Base-by-base conservation (phyloP, 2,888 invertebrate species). In the Dastarcus helophoroides region DNA sequence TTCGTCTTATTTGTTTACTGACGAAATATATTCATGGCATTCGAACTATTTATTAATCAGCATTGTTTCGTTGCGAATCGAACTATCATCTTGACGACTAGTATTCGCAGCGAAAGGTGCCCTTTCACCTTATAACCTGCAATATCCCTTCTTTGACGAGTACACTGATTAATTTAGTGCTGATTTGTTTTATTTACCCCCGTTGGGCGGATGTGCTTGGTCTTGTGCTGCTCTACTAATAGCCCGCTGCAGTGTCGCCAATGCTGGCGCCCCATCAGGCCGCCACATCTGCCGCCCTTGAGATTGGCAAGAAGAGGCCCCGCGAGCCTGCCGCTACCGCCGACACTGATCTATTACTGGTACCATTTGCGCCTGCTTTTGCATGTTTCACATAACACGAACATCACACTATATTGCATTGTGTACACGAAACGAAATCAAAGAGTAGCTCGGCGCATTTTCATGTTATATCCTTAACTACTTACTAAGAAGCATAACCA, bases 241-340 rank as follows among this genome's bases (percentile, higher is more conserved):
- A 62, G 62, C 60, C 62, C 59, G 63, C 67, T 54, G 60, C 67
- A 58, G 66, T 65, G 56, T 65, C 69, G 56, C 64, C 68, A 58
- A 69, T 71, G 65, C 68, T 73, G 72, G 72, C 75, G 69, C 67
- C 56, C 41, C 57, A 56, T 51, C 42, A 48, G 44, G 52, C 52
- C 41, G 50, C 56, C 58, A 63, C 73, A 65, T 72, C 79, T 67
- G 72, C 74, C 67, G 70, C 74, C 71, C 73, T 82, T 76, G 84
- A 86, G 77, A 74, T 80, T 71, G 86, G 85, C 79, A 89, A 89
- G 84, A 90, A 90, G 79, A 86, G 90, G 73, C 81, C 88, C 75
- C 81, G 77, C 68, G 78, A 79, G 68, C 68, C 72, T 63, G 57
- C 60, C 52, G 58, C 72, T 69, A n/a, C n/a, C n/a, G 73, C 75